Evolutionary conservation across 2,888 invertebrate species (phyloP).

Genomic region (Heliconius ethilla): DNA sequence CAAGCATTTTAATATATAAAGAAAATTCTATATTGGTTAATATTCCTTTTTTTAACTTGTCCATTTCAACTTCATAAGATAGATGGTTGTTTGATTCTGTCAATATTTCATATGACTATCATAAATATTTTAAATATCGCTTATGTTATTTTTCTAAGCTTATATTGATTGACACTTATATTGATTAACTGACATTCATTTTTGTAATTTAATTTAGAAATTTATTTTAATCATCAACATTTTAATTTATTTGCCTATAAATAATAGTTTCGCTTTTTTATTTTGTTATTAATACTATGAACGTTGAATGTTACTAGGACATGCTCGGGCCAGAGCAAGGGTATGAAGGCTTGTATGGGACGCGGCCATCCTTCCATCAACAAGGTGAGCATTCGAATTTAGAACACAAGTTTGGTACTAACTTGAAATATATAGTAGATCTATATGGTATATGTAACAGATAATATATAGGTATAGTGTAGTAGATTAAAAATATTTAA

Average conservation of each 20-base stretch:
- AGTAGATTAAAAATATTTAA: constrained; percentile 10
- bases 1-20: not conserved
- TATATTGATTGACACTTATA: no score
- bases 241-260: constrained; percentile 18
- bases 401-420: constrained; percentile 58
- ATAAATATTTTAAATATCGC: no score
- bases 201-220: not conserved
- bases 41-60: not conserved
- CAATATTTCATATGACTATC: no score
- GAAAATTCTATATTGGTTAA: not conserved
- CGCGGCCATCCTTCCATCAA: constrained; percentile 94
- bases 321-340: constrained; percentile 95
- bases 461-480: constrained; percentile 21
- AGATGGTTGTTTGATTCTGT: not conserved
- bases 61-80: not conserved
- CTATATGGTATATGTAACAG: constrained; percentile 37
- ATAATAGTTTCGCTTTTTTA: constrained; percentile 19
- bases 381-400: constrained; percentile 85
- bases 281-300: constrained; percentile 51
- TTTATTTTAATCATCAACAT: not conserved
- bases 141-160: not conserved
- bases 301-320: constrained; percentile 83
- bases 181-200: not conserved
- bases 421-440: constrained; percentile 45
- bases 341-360: constrained; percentile 96